Conservation (phyloP, 1,140 invertebrate genomes). For the Brachionus sp. region DNA sequence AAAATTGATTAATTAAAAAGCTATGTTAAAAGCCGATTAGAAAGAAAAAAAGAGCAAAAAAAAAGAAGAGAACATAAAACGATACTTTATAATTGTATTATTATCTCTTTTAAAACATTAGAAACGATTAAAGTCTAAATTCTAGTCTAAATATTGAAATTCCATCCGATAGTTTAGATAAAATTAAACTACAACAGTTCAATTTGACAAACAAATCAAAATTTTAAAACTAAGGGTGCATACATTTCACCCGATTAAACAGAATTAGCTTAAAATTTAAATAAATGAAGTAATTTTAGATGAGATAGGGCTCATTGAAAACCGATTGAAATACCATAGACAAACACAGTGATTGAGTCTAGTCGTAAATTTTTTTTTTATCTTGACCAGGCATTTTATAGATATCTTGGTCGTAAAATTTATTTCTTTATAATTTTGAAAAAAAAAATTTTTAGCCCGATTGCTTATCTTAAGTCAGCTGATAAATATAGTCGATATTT, state of each 20-base stretch:
- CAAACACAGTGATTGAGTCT: background rate
- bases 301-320: background rate
- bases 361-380: slow-evolving; percentile 10
- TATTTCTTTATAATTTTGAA: background rate
- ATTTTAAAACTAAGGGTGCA: background rate
- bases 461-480: slow-evolving; percentile 11
- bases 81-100: background rate
- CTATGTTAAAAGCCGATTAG: background rate
- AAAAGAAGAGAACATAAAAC: background rate
- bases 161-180: background rate
- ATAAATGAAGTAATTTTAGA: background rate
- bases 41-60: background rate
- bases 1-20: background rate
- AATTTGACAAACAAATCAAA: background rate
- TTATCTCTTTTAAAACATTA: background rate
- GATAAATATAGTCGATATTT: background rate
- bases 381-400: background rate
- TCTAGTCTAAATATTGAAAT: slow-evolving; percentile 4
- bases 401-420: slow-evolving; percentile 19
- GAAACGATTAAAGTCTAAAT: background rate
- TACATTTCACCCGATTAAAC: too few relatives aligned
- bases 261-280: too few relatives aligned
- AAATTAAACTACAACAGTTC: background rate
- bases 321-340: background rate
- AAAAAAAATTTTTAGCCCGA: background rate